Base-by-base conservation (phyloP, 2,888 invertebrate species). In the Platycheirus albimanus region DNA sequence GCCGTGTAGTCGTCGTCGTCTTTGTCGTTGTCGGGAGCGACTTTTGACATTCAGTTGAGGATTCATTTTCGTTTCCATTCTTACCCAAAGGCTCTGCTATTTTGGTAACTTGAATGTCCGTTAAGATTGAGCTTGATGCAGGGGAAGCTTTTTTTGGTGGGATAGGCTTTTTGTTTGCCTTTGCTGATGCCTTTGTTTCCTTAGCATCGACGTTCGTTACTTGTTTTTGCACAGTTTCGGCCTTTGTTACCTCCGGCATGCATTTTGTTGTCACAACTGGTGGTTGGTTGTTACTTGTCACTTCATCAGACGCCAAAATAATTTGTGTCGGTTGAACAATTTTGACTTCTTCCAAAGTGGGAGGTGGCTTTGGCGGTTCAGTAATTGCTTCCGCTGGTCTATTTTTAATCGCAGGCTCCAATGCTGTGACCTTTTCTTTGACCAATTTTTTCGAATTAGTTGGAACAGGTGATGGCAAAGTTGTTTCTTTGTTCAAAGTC, bases 1-100 rank as follows among this genome's bases (percentile, higher is more conserved):
- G 30, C 19, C 75, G 61, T 5, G 67, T n/a, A n/a, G n/a, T n/a
- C n/a, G n/a, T n/a, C n/a, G n/a, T n/a, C n/a, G n/a, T n/a, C n/a
- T n/a, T n/a, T n/a, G n/a, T n/a, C n/a, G n/a, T n/a, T n/a, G n/a
- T 80, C 45, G 71, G 84, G 6, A 70, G 8, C 7, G 66, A 49
- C 49, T 71, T 84, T 43, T 76, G 75, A 28, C 63, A 67, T 17
- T 83, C 69, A 20, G 36, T 45, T 4, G 45, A 1, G 47, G 61
- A 36, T 43, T 43, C 77, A 11, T 11, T 4, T 63, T 81, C 70
- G 13, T 15, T 58, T 20, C 70, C 75, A 20, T 3, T 30, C 47
- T 47, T 71, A 20, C 1, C 8, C 15, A 17, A 15, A 13, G 51
- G 4, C 8, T 67, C 78, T 13, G 1, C 11, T n/a, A 30, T 17